phyloP scores from a whole-genome alignment of 2,888 invertebrate genomes.

The Poecilobothrus nobilitatus region DNA sequence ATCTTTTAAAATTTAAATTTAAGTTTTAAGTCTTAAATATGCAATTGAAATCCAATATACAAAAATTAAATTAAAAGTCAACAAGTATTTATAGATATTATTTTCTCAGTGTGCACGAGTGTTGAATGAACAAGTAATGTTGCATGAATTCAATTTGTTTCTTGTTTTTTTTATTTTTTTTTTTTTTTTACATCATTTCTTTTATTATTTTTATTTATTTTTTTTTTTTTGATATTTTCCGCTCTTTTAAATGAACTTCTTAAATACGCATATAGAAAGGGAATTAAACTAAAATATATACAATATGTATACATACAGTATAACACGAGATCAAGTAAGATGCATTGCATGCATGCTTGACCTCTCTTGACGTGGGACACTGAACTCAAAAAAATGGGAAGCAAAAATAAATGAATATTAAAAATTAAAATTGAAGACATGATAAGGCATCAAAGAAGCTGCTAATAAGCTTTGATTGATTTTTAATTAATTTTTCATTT shows the following conservation, averaged over 20 bases:
- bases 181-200: not conserved
- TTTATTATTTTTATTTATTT: not conserved
- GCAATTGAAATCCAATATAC: too few species aligned
- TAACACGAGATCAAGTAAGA: not conserved
- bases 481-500: not conserved
- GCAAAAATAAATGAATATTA: not conserved
- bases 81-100: too few species aligned
- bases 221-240: not conserved
- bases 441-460: not conserved
- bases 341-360: not conserved
- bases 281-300: too few species aligned
- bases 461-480: constrained; percentile 1
- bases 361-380: not conserved
- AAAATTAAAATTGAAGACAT: not conserved
- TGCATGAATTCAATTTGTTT: not conserved
- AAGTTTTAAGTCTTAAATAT: too few species aligned
- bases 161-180: not conserved
- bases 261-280: not conserved
- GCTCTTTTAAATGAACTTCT: not conserved
- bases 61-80: too few species aligned
- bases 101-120: not conserved
- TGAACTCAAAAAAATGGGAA: not conserved
- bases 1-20: too few species aligned
- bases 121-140: not conserved
- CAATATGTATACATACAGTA: not conserved